A percentile compares a stretch with the other conserved stretches of the same genome.
phyloP scores from a whole-genome alignment of 2,797 vertebrate genomes.

The Chelmon rostratus region DNA sequence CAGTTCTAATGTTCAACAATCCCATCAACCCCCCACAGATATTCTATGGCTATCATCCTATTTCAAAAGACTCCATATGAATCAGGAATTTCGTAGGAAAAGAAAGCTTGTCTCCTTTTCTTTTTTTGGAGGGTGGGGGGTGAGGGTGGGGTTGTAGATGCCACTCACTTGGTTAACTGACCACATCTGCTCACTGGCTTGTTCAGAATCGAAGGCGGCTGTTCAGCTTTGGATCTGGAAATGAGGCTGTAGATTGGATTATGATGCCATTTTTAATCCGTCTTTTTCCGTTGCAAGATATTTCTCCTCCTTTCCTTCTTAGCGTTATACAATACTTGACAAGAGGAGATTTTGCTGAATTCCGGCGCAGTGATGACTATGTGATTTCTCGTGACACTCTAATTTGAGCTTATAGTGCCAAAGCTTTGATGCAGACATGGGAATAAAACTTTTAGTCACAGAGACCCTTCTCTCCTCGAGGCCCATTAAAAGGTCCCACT shows the following conservation, averaged over 20 bases:
- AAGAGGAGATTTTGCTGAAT: constrained; percentile 80
- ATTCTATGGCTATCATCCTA: constrained; percentile 16
- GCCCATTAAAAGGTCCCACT: constrained; percentile 70
- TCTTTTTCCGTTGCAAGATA: constrained; percentile 80
- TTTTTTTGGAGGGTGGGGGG: constrained; percentile 1
- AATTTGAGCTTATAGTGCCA: constrained; percentile 78
- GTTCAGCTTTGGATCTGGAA: constrained; percentile 79
- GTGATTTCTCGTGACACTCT: constrained; percentile 79
- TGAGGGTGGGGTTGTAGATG: constrained; percentile 7
- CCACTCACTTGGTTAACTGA: constrained; percentile 54
- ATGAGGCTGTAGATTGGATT: constrained; percentile 85
- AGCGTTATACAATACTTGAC: constrained; percentile 81
- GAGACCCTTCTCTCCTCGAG: constrained; percentile 55
- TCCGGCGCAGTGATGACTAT: constrained; percentile 67
- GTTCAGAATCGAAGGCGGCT: constrained; percentile 70
- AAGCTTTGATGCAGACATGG: constrained; percentile 77
- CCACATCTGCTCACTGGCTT: constrained; percentile 65
- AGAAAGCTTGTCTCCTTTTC: background rate
- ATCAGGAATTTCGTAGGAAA: constrained; percentile 16
- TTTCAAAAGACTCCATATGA: constrained; percentile 18
- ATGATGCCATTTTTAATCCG: constrained; percentile 85
- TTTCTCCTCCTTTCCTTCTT: constrained; percentile 79
- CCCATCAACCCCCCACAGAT: constrained; percentile 31
- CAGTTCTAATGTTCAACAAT: constrained; percentile 37
- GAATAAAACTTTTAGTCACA: constrained; percentile 79